Evolutionary conservation across 2,888 invertebrate genomes (phyloP).

Genomic region (Acheta domesticus): DNA sequence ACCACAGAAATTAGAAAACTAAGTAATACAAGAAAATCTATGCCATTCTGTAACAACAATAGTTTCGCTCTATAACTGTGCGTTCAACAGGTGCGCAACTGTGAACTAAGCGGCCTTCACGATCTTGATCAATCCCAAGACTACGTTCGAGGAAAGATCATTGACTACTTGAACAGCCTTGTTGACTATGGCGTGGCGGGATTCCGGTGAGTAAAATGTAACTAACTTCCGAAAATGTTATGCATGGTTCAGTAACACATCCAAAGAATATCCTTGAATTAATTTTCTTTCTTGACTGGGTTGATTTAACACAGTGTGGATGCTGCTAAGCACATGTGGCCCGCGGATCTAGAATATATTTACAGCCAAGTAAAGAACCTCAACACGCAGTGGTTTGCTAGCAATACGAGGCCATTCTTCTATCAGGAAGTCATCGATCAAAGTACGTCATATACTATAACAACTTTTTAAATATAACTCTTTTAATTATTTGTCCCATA

Average conservation of each 20-base stretch:
- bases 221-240: no score
- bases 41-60: no score
- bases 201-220: constrained; percentile 50
- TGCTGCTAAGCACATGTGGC: constrained; percentile 78
- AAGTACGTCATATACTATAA: no score
- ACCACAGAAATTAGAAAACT: no score
- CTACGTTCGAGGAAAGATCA: constrained; percentile 62
- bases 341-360: constrained; percentile 65
- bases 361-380: constrained; percentile 59
- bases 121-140: constrained; percentile 69
- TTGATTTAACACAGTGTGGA: constrained; percentile 55
- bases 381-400: constrained; percentile 61
- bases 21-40: no score
- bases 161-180: constrained; percentile 62
- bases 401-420: constrained; percentile 63
- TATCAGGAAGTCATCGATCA: constrained; percentile 62
- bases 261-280: no score
- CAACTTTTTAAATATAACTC: no score
- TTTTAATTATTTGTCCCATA: no score
- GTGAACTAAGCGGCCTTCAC: constrained; percentile 66
- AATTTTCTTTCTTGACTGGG: no score
- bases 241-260: no score
- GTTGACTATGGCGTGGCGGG: constrained; percentile 77
- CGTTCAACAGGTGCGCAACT: constrained; percentile 57
- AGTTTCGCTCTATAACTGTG: no score